Evolutionary conservation across 2,888 invertebrate species (phyloP), one percentile per base, ranked within the genome.

Genomic region (Aethes cnicana): DNA sequence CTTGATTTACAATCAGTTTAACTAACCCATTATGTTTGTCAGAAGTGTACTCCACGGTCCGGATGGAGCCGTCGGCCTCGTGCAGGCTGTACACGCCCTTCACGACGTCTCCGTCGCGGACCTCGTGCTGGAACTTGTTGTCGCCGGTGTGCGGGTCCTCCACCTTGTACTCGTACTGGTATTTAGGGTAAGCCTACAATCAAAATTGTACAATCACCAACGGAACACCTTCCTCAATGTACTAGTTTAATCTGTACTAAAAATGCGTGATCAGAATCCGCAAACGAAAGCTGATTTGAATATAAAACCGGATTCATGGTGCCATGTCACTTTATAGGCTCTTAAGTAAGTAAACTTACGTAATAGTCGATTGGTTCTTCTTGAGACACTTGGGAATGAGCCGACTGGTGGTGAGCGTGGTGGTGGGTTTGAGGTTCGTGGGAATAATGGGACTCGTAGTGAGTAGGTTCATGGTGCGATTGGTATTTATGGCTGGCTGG

Each of bases 31-130:
- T 76, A 55, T 91, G 90, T 64, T 91, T 90, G 60, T 92, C 92
- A 23, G 92, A 91, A 52, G 81, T 90, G 67, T 92, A 92, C 68
- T 92, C 91, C 16, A 92, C 92, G 55, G 90, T 92, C 60, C 92
- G 85, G 53, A 91, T 69, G 47, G 92, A 92, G 17, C 92, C 92
- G 57, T 91, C 92, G 53, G 92, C 85, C 63, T 92, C 92, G 48
- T 90, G 90, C 26, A 92, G 74, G 37, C 90, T 88, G 70, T 93
- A 93, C 36, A 92, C 91, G 25, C 93, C 93, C 69, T 91, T 91
- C 42, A 93, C 93, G 9, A 85, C 91, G 62, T 93, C 91, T 4
- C 93, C 93, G 78, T 92, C 91, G 9, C 91, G 84, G 57, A 81
- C 74, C 71, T 92, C 92, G 48, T 89, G 84, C 62, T 92, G 92